These are phyloP conservation scores for Limnephilus auricula DNA, from an alignment of 2,888 invertebrate species.

Conservation along the genomic window DNA sequence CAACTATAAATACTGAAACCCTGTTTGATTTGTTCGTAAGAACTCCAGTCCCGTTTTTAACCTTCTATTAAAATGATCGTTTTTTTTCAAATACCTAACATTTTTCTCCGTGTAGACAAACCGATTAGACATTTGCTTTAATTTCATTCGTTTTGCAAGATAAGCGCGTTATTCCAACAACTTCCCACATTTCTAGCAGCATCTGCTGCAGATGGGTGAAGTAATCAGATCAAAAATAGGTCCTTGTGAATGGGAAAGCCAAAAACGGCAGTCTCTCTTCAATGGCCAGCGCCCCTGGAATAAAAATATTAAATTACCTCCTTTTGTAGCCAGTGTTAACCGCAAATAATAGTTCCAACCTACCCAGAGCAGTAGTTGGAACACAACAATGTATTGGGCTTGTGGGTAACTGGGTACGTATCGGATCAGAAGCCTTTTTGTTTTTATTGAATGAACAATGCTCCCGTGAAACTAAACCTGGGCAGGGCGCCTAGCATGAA, in stretches of 20 bases:
- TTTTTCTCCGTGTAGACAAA: too few relatives aligned
- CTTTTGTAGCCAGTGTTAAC: constrained; percentile 33
- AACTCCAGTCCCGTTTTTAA: too few relatives aligned
- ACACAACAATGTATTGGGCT: neutral
- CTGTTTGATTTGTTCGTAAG: too few relatives aligned
- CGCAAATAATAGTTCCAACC: constrained; percentile 20
- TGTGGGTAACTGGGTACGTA: neutral
- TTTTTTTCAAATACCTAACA: too few relatives aligned
- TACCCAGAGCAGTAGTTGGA: neutral
- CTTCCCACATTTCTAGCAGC: neutral
- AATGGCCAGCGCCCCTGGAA: constrained; percentile 10
- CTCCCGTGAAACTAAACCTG: neutral
- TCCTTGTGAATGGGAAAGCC: neutral
- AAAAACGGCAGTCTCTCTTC: neutral
- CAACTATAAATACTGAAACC: too few relatives aligned
- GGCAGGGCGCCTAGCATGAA: neutral
- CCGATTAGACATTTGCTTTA: neutral
- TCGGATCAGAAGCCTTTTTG: neutral
- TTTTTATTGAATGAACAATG: neutral
- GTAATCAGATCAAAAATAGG: neutral
- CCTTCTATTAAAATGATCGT: too few relatives aligned
- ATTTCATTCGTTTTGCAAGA: neutral
- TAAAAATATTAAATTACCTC: constrained; percentile 50
- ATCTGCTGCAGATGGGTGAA: neutral
- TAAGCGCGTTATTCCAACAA: neutral